These are phyloP conservation scores for Sitobion miscanthi DNA, from an alignment of 1,140 invertebrate genomes.

Conservation along the genomic window DNA sequence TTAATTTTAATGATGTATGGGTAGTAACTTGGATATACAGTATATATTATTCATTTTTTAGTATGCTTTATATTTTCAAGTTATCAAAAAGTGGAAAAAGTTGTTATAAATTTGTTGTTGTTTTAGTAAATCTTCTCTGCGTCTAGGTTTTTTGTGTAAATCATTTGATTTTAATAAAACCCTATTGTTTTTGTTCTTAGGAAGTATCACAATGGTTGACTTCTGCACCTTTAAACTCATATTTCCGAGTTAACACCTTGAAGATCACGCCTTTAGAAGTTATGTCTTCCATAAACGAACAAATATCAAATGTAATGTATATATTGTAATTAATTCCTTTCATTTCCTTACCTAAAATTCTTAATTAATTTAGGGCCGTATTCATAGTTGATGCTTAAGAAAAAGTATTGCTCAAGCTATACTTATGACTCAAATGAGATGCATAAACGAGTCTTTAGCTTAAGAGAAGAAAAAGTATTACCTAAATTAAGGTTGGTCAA, in stretches of 20 bases:
- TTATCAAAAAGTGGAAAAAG: no score
- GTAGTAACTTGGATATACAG: no score
- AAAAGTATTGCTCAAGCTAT: no score
- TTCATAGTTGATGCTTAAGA: no score
- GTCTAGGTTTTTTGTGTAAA: not conserved
- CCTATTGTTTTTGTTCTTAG: not conserved
- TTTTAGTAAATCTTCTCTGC: not conserved
- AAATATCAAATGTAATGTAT: constrained; percentile 61
- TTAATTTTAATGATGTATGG: not conserved
- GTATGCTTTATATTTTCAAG: no score
- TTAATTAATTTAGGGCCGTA: not conserved
- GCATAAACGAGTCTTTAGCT: no score
- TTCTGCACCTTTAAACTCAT: constrained; percentile 68
- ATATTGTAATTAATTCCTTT: not conserved
- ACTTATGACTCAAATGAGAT: no score
- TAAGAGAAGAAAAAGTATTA: no score
- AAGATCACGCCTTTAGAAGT: constrained; percentile 60
- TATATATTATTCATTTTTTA: no score
- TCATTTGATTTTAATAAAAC: not conserved
- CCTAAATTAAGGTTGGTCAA: no score
- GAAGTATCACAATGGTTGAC: constrained; percentile 66
- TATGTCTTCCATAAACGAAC: constrained; percentile 58
- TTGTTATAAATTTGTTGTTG: not conserved
- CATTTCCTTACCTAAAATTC: not conserved
- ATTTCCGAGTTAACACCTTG: constrained; percentile 69